Conservation (phyloP, 2,888 invertebrate species). For the Acanthoscelides obtectus region DNA sequence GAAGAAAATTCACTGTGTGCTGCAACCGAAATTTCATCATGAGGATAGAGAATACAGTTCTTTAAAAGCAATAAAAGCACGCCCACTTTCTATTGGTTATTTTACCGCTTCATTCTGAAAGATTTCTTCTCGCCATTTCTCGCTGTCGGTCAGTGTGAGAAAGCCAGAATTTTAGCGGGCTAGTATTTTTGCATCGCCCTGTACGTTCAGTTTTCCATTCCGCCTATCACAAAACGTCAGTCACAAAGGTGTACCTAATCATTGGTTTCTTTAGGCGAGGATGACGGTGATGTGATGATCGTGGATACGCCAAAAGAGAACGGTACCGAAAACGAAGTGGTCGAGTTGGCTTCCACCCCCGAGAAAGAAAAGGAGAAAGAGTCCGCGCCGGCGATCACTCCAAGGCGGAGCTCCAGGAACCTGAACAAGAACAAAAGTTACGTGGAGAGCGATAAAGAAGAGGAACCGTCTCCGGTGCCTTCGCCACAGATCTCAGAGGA, state of each 20-base stretch:
- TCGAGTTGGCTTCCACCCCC: conserved; percentile 40
- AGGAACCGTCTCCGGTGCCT: conserved; percentile 27
- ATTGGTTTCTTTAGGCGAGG: conserved; percentile 11
- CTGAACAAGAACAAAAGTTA: conserved; percentile 54
- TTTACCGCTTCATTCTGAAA: too few relatives aligned
- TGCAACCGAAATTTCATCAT: too few relatives aligned
- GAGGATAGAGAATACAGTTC: too few relatives aligned
- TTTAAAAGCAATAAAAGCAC: too few relatives aligned
- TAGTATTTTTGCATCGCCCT: background rate
- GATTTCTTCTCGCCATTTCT: too few relatives aligned
- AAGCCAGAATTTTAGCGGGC: too few relatives aligned
- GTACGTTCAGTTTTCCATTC: background rate
- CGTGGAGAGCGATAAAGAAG: conserved; percentile 31
- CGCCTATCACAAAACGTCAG: background rate
- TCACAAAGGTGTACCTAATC: background rate
- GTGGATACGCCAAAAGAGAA: conserved; percentile 39
- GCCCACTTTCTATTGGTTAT: too few relatives aligned
- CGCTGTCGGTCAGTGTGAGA: too few relatives aligned
- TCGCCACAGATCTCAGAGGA: conserved; percentile 36
- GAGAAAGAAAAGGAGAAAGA: conserved; percentile 40
- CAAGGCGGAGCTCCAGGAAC: conserved; percentile 53
- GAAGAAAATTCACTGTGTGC: too few relatives aligned
- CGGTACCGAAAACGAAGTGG: conserved; percentile 34
- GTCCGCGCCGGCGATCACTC: conserved; percentile 26
- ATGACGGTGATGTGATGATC: conserved; percentile 40